Conservation (phyloP, 1,140 invertebrate genomes). For the Bombus cullumanus region DNA sequence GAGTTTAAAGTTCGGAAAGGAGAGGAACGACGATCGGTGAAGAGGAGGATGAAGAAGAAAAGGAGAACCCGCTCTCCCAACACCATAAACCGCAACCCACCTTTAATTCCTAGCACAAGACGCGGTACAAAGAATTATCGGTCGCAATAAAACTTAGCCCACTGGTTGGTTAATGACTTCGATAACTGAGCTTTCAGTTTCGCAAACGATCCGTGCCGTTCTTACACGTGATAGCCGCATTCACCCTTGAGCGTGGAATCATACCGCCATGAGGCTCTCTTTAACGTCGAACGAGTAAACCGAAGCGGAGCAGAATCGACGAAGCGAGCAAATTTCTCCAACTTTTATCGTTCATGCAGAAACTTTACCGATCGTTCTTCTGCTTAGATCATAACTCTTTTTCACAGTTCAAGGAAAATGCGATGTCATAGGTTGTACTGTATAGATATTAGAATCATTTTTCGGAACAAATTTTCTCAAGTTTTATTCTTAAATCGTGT, state of each 20-base stretch:
- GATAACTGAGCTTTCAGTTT: constrained; percentile 44
- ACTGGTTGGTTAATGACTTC: constrained; percentile 52
- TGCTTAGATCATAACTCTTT: background rate
- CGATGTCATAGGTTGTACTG: no score
- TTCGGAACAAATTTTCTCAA: no score
- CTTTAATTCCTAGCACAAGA: constrained; percentile 34
- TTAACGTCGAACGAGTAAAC: background rate
- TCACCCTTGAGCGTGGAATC: background rate
- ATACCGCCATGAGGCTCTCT: background rate
- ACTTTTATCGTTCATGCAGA: constrained; percentile 10
- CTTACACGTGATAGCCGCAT: background rate
- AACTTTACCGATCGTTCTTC: background rate
- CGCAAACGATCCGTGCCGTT: constrained; percentile 21
- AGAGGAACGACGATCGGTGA: background rate
- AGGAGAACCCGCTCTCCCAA: background rate
- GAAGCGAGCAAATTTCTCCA: background rate
- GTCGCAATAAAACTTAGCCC: constrained; percentile 55
- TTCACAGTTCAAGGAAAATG: background rate
- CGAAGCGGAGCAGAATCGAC: background rate
- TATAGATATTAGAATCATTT: no score
- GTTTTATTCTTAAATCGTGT: background rate
- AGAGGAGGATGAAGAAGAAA: background rate
- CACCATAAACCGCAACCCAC: constrained; percentile 41
- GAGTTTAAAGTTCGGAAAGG: constrained; percentile 5
- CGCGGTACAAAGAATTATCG: constrained; percentile 53